Evolutionary conservation across 2,113 vertebrate species (phyloP), one percentile per base, ranked within the genome.

Genomic region (Romanogobio albipinnatus): DNA sequence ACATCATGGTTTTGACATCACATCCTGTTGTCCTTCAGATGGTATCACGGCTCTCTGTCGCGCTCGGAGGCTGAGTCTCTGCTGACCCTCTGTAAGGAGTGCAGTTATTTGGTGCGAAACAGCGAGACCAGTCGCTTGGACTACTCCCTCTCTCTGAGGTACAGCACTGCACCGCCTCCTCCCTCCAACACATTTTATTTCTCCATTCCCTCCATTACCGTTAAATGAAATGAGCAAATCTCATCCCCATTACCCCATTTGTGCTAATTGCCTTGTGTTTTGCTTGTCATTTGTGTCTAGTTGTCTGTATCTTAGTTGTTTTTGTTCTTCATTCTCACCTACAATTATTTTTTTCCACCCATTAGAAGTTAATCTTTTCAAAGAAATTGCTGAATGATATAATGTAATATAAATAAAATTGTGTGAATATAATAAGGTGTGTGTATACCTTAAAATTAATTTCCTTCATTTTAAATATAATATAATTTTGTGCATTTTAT

Each of bases 91-190:
- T 98, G 98, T 93, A 99, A 98, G 92, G 98, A 99, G 91, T 98
- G 97, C 86, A 99, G 98, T 93, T 99, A 99, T 93, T 95, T 99
- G 90, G 97, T 99, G 90, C 96, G 98, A 88, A 98, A 95, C 84
- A 99, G 98, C 89, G 96, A 99, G 90, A 96, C 95, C 84, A 97
- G 95, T 94, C 96, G 96, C 87, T 94, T 95, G 0, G 96, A 99
- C 91, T 98, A 96, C 93, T 97, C 97, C 61, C 95, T 99, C 83
- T 98, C 97, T 64, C 89, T 99, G 66, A 90, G 93, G 94, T 94
- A 90, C 56, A 17, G 26, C 47, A 14, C 3, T 9, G 17, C 81
- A 17, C 24, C 47, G 6, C 14, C 71, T 47, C 19, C 74, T 84
- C 82, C 39, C 36, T 1, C 1, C 4, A 15, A 9, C 51, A 29